Percentiles rank a stretch among this genome's conserved stretches.
These are phyloP conservation scores for Phallusia fumigata DNA, from an alignment of 23 tunicate species.

Conservation along the genomic window DNA sequence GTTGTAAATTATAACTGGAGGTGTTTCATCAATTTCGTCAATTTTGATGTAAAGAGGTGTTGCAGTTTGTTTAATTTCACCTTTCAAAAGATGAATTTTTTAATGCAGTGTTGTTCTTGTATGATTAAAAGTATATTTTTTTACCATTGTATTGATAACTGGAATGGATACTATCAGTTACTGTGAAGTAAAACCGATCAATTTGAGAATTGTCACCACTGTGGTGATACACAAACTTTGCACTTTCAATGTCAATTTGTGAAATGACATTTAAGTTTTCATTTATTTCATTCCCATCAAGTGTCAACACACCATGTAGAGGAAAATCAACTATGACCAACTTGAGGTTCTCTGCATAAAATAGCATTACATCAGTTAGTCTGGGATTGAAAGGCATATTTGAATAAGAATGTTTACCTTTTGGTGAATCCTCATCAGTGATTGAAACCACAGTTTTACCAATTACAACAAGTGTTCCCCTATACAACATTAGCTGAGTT, in stretches of 20 bases:
- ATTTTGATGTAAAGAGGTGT: constrained; percentile 44
- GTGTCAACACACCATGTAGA: constrained; percentile 51
- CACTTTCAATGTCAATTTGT: constrained; percentile 35
- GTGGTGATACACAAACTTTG: constrained; percentile 63
- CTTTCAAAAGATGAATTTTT: not conserved
- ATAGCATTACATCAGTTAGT: not conserved
- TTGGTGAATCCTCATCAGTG: constrained; percentile 58
- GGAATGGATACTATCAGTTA: constrained; percentile 69
- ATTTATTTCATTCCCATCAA: constrained; percentile 12
- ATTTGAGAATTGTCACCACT: constrained; percentile 48
- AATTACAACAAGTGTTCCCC: constrained; percentile 66
- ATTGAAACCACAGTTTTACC: constrained; percentile 40
- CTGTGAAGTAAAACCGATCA: constrained; percentile 75
- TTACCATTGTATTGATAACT: constrained; percentile 63
- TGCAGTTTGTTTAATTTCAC: constrained; percentile 17
- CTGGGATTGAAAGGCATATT: not conserved
- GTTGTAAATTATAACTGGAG: constrained; percentile 49
- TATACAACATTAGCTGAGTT: constrained; percentile 40
- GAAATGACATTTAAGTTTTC: constrained; percentile 17
- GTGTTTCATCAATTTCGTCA: constrained; percentile 66
- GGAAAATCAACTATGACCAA: constrained; percentile 41
- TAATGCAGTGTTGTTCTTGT: not conserved
- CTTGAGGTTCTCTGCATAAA: constrained; percentile 41
- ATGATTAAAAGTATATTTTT: not conserved
- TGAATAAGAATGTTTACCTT: constrained; percentile 29